Evolutionary conservation across 1,140 invertebrate species (phyloP).

Genomic region (Daktulosphaira vitifoliae): DNA sequence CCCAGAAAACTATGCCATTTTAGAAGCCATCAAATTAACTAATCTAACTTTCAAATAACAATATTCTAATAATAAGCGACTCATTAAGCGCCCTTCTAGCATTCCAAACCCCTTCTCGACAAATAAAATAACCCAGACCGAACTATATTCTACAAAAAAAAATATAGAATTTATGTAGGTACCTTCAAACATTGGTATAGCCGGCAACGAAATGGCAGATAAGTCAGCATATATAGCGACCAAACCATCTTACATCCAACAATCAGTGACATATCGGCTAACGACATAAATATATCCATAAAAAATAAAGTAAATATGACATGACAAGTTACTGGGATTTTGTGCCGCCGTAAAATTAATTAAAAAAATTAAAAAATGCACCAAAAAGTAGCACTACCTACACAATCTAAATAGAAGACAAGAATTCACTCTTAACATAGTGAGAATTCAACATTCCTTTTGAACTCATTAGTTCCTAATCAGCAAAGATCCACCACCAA

Average conservation of each 20-base stretch:
- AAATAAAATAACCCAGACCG: background rate
- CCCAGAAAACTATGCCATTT: background rate
- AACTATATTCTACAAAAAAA: slow-evolving; percentile 9
- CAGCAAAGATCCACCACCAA: background rate
- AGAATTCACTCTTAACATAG: background rate
- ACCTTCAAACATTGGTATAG: slow-evolving; percentile 5
- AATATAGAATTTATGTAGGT: slow-evolving; percentile 1
- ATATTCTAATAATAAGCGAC: background rate
- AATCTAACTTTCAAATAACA: background rate
- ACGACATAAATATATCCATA: background rate
- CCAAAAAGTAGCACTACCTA: background rate
- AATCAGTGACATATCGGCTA: background rate
- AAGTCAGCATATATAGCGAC: background rate
- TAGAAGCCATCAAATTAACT: background rate
- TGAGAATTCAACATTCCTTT: background rate
- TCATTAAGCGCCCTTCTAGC: background rate
- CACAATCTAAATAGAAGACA: background rate
- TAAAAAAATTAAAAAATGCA: background rate
- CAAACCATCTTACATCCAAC: background rate
- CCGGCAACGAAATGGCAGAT: background rate
- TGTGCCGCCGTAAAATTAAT: background rate
- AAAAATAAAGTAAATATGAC: background rate
- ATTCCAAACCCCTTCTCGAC: slow-evolving; percentile 8
- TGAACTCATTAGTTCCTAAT: background rate
- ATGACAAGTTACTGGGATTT: background rate